phyloP scores from a whole-genome alignment of 1,140 invertebrate genomes.

The Daktulosphaira vitifoliae region DNA sequence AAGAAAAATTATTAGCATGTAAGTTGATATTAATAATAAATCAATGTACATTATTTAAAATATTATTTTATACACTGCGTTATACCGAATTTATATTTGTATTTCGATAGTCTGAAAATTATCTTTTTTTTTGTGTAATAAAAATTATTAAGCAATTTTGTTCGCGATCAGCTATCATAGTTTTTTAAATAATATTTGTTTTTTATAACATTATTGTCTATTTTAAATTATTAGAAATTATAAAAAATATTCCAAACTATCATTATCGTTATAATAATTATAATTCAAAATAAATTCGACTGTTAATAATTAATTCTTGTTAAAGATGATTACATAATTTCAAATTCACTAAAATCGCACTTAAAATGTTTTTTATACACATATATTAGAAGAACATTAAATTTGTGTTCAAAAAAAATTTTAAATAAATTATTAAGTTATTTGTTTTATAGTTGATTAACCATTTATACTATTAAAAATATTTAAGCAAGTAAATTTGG shows the following conservation, averaged over 20 bases:
- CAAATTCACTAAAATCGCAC: conserved; percentile 22
- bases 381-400: not conserved
- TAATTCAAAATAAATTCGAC: conserved; percentile 6
- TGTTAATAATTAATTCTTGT: conserved; percentile 24
- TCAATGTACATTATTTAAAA: conserved; percentile 28
- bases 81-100: conserved; percentile 33
- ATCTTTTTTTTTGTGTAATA: conserved; percentile 8
- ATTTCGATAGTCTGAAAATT: conserved; percentile 32
- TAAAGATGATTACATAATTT: conserved; percentile 24
- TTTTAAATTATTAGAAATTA: too few relatives aligned
- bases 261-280: conserved; percentile 9
- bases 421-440: conserved; percentile 11
- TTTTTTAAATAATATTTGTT: not conserved
- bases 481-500: conserved; percentile 6
- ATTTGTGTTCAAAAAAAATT: not conserved
- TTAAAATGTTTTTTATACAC: conserved; percentile 25
- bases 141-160: conserved; percentile 8
- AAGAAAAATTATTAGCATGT: too few relatives aligned
- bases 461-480: not conserved
- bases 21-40: not conserved
- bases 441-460: conserved; percentile 16
- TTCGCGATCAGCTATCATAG: conserved; percentile 20
- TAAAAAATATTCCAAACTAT: not conserved
- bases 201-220: too few relatives aligned
- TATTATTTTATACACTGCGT: conserved; percentile 33